Evolutionary conservation across 2,888 invertebrate genomes (phyloP), one percentile per base, ranked within the genome.

Genomic region (Lomographa bimaculata): DNA sequence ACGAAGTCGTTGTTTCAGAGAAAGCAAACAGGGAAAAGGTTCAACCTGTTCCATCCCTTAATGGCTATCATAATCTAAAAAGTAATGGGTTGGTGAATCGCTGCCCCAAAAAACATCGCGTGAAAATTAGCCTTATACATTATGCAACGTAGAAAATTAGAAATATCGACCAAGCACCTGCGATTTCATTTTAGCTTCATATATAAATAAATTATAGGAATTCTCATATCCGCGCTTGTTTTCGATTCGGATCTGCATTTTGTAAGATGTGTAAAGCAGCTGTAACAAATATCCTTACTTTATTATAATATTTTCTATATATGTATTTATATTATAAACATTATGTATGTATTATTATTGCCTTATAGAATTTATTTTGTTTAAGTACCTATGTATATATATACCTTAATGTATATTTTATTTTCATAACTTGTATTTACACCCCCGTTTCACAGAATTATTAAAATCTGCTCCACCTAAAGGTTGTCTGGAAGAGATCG

Each of bases 81-180:
- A 25, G 19, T 26, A 27, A 46, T 28, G 33, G 24, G 34, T 26
- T 25, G 7, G 21, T 33, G 45, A 46, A 43, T 44, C 41, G 34
- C 32, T 44, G 19, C 30, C 28, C 7, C 23, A 21, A 49, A 41
- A 50, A 48, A 44, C 50, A 53, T 50, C 33, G 43, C 20, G 39
- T 18, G 18, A 39, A 46, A 51, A 53, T 49, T 53, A 41, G 39
- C 34, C 35, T 14, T 29, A 49, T 60, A 34, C 59, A 59, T 48
- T 54, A 60, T 63, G 56, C 52, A 59, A 41, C 24, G 36, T 24
- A 3, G 50, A 53, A 57, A 50, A 55, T 57, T 56, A 50, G 44
- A 53, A 52, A 57, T 45, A 34, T 46, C 46, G 44, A 39, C 32
- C 27, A 18, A 36, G 39, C 28, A 40, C 40, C 39, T 37, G 34